phyloP scores from a whole-genome alignment of 2,113 vertebrate genomes.

The Dasyornis broadbenti region DNA sequence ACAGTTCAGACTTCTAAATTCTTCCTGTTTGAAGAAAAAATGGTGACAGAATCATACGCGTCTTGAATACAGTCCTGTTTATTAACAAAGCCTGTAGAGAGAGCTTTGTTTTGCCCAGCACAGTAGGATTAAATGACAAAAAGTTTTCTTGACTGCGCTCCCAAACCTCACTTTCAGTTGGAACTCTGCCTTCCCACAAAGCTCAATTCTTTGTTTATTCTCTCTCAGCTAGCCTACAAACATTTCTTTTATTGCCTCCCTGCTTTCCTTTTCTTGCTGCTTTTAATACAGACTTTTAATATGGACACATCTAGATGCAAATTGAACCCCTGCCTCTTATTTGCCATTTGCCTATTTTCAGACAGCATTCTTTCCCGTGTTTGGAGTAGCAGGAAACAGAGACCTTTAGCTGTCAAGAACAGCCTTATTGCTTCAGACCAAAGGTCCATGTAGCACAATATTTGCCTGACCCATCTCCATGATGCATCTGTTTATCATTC shows the following conservation, averaged over 20 bases:
- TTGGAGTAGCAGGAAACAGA: neutral
- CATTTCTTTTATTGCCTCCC: neutral
- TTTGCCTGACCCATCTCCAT: neutral
- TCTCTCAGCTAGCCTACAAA: neutral
- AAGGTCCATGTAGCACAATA: neutral
- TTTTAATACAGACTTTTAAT: neutral
- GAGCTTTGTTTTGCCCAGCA: constrained; percentile 14
- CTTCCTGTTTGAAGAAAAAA: neutral
- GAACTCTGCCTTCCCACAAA: neutral
- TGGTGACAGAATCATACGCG: neutral
- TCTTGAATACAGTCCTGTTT: constrained; percentile 9
- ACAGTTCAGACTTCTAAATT: neutral
- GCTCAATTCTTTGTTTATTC: neutral
- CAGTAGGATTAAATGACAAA: constrained; percentile 24
- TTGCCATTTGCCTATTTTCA: neutral
- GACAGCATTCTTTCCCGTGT: neutral
- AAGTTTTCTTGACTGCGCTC: neutral
- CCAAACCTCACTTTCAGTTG: constrained; percentile 29
- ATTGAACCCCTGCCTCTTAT: neutral
- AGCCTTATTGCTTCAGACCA: neutral
- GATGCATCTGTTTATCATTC: neutral
- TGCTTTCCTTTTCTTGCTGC: neutral
- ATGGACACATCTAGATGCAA: neutral
- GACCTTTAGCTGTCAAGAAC: neutral
- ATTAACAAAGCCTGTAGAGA: neutral